These are phyloP conservation scores for Musca vetustissima DNA, from an alignment of 1,140 invertebrate species.

Conservation along the genomic window DNA sequence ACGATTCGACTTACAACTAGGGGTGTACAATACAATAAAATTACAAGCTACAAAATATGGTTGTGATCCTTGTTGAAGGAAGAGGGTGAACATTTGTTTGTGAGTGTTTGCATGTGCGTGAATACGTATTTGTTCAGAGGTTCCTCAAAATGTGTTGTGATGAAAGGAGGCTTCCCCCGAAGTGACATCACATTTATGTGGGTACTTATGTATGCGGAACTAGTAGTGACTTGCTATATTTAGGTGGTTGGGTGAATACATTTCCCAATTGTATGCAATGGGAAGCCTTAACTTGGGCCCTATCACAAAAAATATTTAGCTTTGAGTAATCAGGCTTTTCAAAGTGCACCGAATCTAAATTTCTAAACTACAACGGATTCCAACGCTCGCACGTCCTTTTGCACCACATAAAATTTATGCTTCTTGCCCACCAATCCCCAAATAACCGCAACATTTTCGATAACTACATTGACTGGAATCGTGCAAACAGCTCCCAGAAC, in stretches of 20 bases:
- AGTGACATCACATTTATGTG: background rate
- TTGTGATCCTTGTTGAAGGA: too few species aligned
- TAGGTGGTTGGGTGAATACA: too few species aligned
- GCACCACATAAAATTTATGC: constrained; percentile 94
- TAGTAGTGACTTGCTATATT: too few species aligned
- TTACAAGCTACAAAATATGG: too few species aligned
- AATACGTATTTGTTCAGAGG: background rate
- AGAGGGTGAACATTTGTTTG: too few species aligned
- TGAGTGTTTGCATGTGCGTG: too few species aligned
- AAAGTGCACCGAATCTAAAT: background rate
- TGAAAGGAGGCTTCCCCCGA: background rate
- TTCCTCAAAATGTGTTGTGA: constrained; percentile 4
- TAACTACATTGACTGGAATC: constrained; percentile 88
- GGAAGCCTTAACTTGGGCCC: background rate
- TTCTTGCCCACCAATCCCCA: constrained; percentile 91
- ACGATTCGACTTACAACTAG: too few species aligned
- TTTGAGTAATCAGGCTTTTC: background rate
- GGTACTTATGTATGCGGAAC: too few species aligned
- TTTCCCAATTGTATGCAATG: too few species aligned
- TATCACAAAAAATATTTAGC: constrained; percentile 18
- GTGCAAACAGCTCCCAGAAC: constrained; percentile 82
- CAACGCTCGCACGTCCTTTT: constrained; percentile 74
- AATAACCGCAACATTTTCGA: constrained; percentile 92
- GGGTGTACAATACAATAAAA: too few species aligned
- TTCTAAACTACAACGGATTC: constrained; percentile 39